Evolutionary conservation across 2,797 vertebrate genomes (phyloP).

Genomic region (Enteromius trimaculatus): DNA sequence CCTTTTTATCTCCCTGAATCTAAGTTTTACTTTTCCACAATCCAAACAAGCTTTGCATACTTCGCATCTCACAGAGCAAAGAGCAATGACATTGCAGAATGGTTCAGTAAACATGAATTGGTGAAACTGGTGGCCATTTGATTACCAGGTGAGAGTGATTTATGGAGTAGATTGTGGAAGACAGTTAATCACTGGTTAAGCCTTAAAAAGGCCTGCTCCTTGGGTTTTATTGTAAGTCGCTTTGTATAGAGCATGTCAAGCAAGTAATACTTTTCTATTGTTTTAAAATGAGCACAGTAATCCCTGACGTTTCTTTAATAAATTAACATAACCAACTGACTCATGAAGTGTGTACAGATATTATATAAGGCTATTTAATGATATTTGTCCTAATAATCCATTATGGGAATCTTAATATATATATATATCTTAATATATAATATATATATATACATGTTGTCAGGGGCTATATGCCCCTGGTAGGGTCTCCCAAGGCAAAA

Average conservation of each 20-base stretch:
- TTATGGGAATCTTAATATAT: no score
- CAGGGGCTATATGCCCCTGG: no score
- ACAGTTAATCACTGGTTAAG: background rate
- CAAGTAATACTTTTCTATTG: conserved; percentile 6
- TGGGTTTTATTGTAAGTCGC: background rate
- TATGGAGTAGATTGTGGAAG: background rate
- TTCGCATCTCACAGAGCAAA: background rate
- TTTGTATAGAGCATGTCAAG: background rate
- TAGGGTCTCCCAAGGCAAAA: no score
- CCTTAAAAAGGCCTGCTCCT: background rate
- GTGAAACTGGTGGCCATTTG: background rate
- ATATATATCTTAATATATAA: no score
- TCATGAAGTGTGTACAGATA: background rate
- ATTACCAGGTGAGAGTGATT: background rate
- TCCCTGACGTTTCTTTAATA: background rate
- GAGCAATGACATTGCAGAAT: background rate
- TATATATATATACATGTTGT: no score
- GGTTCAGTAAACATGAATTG: background rate
- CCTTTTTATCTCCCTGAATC: background rate
- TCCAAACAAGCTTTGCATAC: background rate
- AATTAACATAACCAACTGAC: background rate
- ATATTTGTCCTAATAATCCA: background rate
- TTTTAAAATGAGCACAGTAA: background rate
- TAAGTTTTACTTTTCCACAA: background rate
- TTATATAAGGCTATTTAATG: background rate